A percentile compares a stretch with the other conserved stretches of the same genome.
phyloP scores from a whole-genome alignment of 2,113 vertebrate species.

The Vimba vimba region DNA sequence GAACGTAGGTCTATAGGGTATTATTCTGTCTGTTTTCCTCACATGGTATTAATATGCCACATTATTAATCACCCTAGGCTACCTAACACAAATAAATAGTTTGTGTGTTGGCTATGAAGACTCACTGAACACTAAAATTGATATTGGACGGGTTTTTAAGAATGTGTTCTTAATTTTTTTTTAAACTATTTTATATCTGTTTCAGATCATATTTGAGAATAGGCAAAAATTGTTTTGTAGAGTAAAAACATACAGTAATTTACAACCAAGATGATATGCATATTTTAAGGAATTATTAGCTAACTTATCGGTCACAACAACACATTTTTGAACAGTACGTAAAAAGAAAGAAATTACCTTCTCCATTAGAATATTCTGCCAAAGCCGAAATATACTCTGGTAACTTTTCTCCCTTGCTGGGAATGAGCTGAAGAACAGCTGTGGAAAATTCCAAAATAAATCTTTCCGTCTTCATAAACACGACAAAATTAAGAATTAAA shows the following conservation, averaged over 20 bases:
- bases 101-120: neutral
- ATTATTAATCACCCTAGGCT: neutral
- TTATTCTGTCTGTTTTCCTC: constrained; percentile 28
- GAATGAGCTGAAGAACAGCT: constrained; percentile 94
- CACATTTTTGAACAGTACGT: neutral
- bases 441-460: constrained; percentile 22
- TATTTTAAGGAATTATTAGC: neutral
- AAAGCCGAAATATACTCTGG: constrained; percentile 87
- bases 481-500: neutral
- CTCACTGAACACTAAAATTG: neutral
- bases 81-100: neutral
- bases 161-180: neutral
- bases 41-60: constrained; percentile 2
- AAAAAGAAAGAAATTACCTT: constrained; percentile 75
- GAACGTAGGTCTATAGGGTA: neutral
- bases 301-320: neutral
- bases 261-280: neutral
- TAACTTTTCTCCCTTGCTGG: constrained; percentile 91
- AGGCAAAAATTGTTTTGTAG: neutral
- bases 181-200: neutral
- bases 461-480: neutral
- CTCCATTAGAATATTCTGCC: constrained; percentile 89
- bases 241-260: neutral
- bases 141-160: neutral
- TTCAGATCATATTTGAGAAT: neutral